Evolutionary conservation across 2,888 invertebrate genomes (phyloP).

Genomic region (Fissipunctia ypsillon): DNA sequence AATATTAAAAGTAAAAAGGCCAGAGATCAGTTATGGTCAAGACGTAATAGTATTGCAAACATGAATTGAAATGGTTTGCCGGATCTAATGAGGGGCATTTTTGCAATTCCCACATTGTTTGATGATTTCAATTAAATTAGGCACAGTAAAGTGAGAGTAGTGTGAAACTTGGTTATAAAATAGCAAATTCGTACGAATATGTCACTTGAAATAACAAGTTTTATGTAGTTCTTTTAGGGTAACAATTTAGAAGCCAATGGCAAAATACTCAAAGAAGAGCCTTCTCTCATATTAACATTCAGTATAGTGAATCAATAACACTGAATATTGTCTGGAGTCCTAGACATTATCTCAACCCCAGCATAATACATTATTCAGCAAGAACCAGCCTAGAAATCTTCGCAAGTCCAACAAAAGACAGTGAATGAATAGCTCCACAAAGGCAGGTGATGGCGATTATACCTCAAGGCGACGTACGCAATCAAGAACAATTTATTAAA

Average conservation of each 20-base stretch:
- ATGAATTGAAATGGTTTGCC: slow-evolving; percentile 51
- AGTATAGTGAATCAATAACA: slow-evolving; percentile 22
- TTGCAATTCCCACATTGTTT: slow-evolving; percentile 48
- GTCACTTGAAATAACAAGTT: not conserved
- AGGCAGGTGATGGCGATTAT: slow-evolving; percentile 53
- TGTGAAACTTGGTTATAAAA: slow-evolving; percentile 19
- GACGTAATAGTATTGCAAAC: slow-evolving; percentile 60
- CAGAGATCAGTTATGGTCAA: slow-evolving; percentile 41
- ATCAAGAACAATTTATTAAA: slow-evolving; percentile 65
- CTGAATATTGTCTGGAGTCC: slow-evolving; percentile 14
- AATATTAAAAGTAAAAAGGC: slow-evolving; percentile 51
- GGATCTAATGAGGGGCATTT: slow-evolving; percentile 49
- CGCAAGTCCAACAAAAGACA: slow-evolving; percentile 45
- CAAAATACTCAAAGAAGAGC: not conserved
- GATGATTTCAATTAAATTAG: slow-evolving; percentile 32
- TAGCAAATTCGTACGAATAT: not conserved
- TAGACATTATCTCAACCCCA: slow-evolving; percentile 6
- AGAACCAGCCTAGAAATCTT: slow-evolving; percentile 31
- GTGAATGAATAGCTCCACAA: slow-evolving; percentile 42
- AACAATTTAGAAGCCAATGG: not conserved
- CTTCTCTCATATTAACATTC: not conserved
- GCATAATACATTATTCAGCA: slow-evolving; percentile 27
- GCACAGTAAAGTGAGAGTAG: not conserved
- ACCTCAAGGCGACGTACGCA: slow-evolving; percentile 53
- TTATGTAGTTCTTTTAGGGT: not conserved